These are phyloP conservation scores for Mechanitis mazaeus DNA, from an alignment of 2,888 invertebrate species.

Conservation along the genomic window DNA sequence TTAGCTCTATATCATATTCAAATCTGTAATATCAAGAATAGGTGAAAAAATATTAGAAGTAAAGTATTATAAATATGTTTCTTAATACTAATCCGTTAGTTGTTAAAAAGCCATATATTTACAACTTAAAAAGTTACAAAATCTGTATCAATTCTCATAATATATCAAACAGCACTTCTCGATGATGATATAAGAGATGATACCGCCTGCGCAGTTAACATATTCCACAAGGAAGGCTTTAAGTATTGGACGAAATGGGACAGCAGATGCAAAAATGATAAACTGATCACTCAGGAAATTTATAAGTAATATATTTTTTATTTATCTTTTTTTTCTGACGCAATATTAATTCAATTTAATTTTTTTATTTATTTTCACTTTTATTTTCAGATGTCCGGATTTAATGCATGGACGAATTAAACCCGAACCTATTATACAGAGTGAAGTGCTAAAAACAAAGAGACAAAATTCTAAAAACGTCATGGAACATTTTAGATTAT, in stretches of 20 bases:
- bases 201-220: slow-evolving; percentile 56
- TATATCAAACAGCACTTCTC: slow-evolving; percentile 45
- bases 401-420: slow-evolving; percentile 37
- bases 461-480: slow-evolving; percentile 24
- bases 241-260: slow-evolving; percentile 65
- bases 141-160: too few relatives aligned
- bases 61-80: too few relatives aligned
- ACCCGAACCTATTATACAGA: slow-evolving; percentile 34
- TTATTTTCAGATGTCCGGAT: slow-evolving; percentile 51
- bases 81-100: too few relatives aligned
- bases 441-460: slow-evolving; percentile 26
- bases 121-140: too few relatives aligned
- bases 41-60: too few relatives aligned
- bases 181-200: slow-evolving; percentile 67
- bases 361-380: not conserved
- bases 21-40: too few relatives aligned
- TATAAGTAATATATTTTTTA: slow-evolving; percentile 46
- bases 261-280: slow-evolving; percentile 59
- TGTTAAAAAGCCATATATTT: too few relatives aligned
- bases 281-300: slow-evolving; percentile 60
- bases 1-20: too few relatives aligned
- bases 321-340: too few relatives aligned
- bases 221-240: slow-evolving; percentile 61
- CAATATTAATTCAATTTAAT: too few relatives aligned
- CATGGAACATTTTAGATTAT: slow-evolving; percentile 17